Evolutionary conservation across 2,888 invertebrate species (phyloP).

Genomic region (Spilosoma lubricipeda): DNA sequence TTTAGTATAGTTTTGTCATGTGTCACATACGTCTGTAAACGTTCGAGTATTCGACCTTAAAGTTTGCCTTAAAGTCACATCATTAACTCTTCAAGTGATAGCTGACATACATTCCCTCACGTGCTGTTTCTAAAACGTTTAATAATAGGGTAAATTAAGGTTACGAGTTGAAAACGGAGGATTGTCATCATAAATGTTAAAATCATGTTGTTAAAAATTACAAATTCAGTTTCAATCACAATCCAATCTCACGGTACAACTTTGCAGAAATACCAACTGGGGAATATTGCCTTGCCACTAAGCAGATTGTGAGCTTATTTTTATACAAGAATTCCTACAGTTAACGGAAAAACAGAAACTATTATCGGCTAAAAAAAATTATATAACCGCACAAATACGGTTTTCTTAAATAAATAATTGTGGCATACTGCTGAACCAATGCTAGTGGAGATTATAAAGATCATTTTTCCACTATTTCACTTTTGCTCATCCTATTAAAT

Average conservation of each 20-base stretch:
- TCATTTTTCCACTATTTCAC: too few relatives aligned
- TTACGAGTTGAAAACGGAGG: background rate
- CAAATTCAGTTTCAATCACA: slow-evolving; percentile 1
- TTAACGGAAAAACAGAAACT: background rate
- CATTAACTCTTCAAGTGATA: background rate
- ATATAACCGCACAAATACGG: background rate
- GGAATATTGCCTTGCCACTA: slow-evolving; percentile 3
- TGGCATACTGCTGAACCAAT: background rate
- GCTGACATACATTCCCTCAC: background rate
- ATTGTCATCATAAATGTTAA: background rate
- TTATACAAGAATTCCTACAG: background rate
- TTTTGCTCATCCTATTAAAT: too few relatives aligned
- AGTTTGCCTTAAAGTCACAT: too few relatives aligned
- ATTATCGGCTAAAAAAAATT: background rate
- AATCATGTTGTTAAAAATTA: background rate
- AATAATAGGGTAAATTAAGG: background rate
- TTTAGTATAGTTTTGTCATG: background rate
- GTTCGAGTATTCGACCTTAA: background rate
- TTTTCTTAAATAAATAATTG: background rate
- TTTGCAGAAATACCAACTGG: background rate
- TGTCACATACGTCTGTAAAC: background rate
- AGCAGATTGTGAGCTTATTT: background rate
- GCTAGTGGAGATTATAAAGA: background rate
- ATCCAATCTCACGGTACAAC: background rate
- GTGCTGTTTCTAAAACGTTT: background rate